Evolutionary conservation across 2,888 invertebrate species (phyloP).

Genomic region (Cataglyphis rosenhaueri): DNA sequence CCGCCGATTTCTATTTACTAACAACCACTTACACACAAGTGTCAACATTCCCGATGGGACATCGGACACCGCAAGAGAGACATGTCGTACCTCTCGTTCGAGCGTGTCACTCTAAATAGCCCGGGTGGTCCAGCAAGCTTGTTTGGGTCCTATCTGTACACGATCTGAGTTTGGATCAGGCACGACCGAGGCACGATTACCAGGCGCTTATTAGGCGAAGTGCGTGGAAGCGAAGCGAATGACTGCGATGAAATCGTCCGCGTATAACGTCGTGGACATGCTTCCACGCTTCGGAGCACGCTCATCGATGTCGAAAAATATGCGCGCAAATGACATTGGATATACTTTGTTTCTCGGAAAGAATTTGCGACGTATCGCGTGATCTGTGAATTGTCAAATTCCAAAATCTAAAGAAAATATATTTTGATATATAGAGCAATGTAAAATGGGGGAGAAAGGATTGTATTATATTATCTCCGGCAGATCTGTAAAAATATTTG

Average conservation of each 20-base stretch:
- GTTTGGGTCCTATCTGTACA: constrained; percentile 70
- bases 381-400: background rate
- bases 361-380: constrained; percentile 1
- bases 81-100: constrained; percentile 59
- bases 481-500: background rate
- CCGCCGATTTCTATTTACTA: constrained; percentile 49
- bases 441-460: background rate
- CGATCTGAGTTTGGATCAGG: constrained; percentile 71
- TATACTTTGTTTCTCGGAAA: background rate
- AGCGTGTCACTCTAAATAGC: constrained; percentile 69
- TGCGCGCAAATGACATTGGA: background rate
- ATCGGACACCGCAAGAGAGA: constrained; percentile 72
- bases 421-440: background rate
- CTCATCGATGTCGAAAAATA: constrained; percentile 27
- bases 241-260: constrained; percentile 66
- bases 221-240: constrained; percentile 63
- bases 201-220: constrained; percentile 64
- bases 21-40: constrained; percentile 69
- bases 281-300: constrained; percentile 31
- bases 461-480: background rate
- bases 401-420: background rate
- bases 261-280: constrained; percentile 63
- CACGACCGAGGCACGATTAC: constrained; percentile 62
- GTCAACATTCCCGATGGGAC: constrained; percentile 75
- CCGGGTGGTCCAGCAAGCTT: constrained; percentile 74